Base-by-base conservation (phyloP, 2,888 invertebrate species). In the Andricus quercusramuli region DNA sequence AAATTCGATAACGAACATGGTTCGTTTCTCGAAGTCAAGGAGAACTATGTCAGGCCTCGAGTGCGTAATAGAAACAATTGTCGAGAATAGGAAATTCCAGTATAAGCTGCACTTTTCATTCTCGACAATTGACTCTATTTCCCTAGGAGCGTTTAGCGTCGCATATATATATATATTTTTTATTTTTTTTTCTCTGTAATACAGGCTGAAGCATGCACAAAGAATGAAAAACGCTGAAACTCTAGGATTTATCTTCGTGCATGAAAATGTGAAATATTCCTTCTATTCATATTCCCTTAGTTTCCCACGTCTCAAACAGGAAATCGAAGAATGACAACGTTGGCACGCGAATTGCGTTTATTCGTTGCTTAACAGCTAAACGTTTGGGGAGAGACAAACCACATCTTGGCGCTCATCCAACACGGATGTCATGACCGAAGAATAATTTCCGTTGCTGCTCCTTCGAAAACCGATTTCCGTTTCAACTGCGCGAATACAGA, bases 321-420 rank as follows among this genome's bases (percentile, higher is more conserved):
- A 78, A 83, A 80, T 78, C 80, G 80, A 37, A 78, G 78, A 74
- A 74, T 78, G 80, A 70, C 47, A 79, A 82, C 82, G 79, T 77
- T 77, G 80, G 77, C 79, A 74, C 56, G 82, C 80, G 51, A 82
- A 79, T 81, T 81, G 80, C 80, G 82, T 78, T 79, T 70, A 78
- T 79, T 81, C 79, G 83, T 80, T 83, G 70, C 80, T 83, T 70
- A 79, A 67, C 77, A 67, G 74, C 59, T 81, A 59, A 64, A 64
- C 77, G 77, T 41, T 80, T 51, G 41, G 77, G 81, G 79, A 83
- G 79, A 82, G 81, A 81, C 79, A 83, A 82, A 81, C 79, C 70
- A 41, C 74, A 81, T 77, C 41, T 83, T 83, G 83, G 83, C 83
- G 77, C 29, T 29, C 20, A 78, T 81, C 83, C 83, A 74, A 32